phyloP scores from a whole-genome alignment of 37 sponge, comb jelly and placozoan species.

The Mnemiopsis leidyi region DNA sequence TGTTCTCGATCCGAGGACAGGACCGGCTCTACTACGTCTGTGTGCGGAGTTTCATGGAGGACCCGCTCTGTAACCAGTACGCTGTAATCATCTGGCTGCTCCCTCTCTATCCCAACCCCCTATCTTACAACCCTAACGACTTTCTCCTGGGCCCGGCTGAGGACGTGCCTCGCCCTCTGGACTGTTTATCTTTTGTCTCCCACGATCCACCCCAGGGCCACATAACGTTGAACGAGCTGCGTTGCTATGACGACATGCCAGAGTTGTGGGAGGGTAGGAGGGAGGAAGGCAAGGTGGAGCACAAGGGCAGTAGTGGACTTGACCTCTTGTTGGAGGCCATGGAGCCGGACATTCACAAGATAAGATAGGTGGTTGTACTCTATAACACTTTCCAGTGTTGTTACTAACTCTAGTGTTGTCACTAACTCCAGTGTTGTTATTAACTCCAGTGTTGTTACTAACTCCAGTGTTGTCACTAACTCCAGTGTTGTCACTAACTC shows the following conservation, averaged over 20 bases:
- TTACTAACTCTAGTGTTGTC: too few species aligned
- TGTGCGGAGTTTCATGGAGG: conserved; percentile 25
- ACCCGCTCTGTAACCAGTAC: conserved; percentile 52
- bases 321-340: neutral
- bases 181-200: conserved; percentile 41
- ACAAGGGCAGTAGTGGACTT: neutral
- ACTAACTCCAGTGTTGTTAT: too few species aligned
- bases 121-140: neutral
- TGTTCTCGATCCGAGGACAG: neutral
- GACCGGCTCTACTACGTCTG: conserved; percentile 45
- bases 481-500: too few species aligned
- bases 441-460: too few species aligned
- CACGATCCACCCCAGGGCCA: conserved; percentile 42
- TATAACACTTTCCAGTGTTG: too few species aligned
- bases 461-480: too few species aligned
- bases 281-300: neutral
- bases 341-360: conserved; percentile 38
- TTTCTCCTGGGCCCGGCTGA: conserved; percentile 43
- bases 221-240: conserved; percentile 10
- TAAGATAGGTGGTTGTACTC: too few species aligned
- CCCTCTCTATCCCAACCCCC: neutral
- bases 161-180: conserved; percentile 15
- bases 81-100: conserved; percentile 47
- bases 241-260: conserved; percentile 15
- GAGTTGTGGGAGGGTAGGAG: neutral